These are phyloP conservation scores for Nibea coibor DNA, from an alignment of 2,113 vertebrate species.

Conservation along the genomic window DNA sequence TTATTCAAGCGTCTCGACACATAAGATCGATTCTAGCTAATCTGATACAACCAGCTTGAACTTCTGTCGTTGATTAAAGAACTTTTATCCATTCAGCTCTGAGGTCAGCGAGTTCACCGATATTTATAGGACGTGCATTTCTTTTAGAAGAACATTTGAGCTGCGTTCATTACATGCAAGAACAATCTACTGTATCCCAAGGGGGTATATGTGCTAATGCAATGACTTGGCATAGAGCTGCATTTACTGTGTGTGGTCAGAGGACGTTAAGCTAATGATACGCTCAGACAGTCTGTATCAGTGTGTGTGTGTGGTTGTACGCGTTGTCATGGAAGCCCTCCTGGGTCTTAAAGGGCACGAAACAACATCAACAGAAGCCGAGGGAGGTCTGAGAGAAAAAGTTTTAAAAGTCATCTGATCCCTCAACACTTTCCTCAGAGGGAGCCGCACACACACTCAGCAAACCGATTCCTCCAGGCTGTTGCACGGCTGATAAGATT, in stretches of 20 bases:
- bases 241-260: slow-evolving; percentile 1
- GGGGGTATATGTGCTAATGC: not conserved
- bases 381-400: slow-evolving; percentile 35
- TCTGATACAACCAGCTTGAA: no score
- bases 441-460: not conserved
- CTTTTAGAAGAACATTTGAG: not conserved
- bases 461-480: not conserved
- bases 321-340: slow-evolving; percentile 7
- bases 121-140: not conserved
- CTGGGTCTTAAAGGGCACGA: slow-evolving; percentile 36
- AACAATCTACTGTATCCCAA: not conserved
- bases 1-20: no score
- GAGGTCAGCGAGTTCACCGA: not conserved
- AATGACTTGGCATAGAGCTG: slow-evolving; percentile 4
- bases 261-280: not conserved
- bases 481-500: not conserved
- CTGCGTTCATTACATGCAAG: not conserved
- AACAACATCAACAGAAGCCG: slow-evolving; percentile 22
- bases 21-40: no score
- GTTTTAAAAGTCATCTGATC: slow-evolving; percentile 57
- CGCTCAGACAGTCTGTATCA: not conserved
- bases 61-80: no score
- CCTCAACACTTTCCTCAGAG: slow-evolving; percentile 14
- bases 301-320: not conserved
- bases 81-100: not conserved